A percentile compares a stretch with the other conserved stretches of the same genome.
Conservation (phyloP, 2,797 vertebrate genomes). For the Oreortyx pictus region DNA sequence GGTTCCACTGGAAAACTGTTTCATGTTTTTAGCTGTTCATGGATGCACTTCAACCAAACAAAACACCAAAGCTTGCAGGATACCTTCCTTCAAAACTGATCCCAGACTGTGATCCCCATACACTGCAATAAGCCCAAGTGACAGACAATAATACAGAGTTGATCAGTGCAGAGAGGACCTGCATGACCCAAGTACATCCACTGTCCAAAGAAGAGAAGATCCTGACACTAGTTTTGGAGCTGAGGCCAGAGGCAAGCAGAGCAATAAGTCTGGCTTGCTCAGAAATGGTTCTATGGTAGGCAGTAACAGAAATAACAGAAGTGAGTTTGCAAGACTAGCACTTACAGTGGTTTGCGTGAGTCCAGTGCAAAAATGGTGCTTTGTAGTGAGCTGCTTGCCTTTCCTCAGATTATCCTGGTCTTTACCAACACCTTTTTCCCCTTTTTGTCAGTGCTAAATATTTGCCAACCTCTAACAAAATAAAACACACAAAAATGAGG, state of each 20-base stretch:
- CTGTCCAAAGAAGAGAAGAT: background rate
- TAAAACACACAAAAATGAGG: conserved; percentile 50
- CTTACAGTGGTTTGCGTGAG: background rate
- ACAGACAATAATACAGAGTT: background rate
- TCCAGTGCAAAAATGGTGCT: background rate
- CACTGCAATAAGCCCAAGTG: fast-evolving
- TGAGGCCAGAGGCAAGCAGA: background rate
- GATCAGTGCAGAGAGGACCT: background rate
- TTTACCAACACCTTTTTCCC: background rate
- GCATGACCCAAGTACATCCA: background rate
- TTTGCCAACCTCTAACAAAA: conserved; percentile 63
- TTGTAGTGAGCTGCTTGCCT: background rate
- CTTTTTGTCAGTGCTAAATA: conserved; percentile 43
- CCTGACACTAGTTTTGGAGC: background rate
- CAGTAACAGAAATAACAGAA: background rate
- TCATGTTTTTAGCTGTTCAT: background rate
- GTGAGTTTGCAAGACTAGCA: background rate
- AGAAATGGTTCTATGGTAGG: background rate
- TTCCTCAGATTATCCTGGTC: background rate
- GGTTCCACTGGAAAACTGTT: background rate
- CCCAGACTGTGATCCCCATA: background rate
- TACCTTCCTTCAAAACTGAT: background rate
- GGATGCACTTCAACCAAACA: background rate
- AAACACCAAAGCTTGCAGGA: background rate
- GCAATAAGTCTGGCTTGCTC: background rate